Evolutionary conservation across 1,140 invertebrate genomes (phyloP).

Genomic region (Tetramorium parvispinum): DNA sequence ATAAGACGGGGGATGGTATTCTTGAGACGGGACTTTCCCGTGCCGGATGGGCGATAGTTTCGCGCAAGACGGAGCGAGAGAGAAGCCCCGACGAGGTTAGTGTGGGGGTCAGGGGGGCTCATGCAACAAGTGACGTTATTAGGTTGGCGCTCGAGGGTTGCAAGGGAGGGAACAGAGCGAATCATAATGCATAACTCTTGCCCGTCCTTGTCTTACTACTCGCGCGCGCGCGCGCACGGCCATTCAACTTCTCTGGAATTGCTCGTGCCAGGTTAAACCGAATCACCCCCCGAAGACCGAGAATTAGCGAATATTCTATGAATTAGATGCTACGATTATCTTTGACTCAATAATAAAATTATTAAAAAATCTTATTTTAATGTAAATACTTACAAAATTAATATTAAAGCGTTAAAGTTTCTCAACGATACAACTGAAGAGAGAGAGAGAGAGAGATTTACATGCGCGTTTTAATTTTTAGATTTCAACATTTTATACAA

Average conservation of each 20-base stretch:
- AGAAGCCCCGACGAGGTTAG: conserved; percentile 35
- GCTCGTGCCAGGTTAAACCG: conserved; percentile 34
- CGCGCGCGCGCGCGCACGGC: conserved; percentile 49
- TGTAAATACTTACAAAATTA: background rate
- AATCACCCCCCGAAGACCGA: background rate
- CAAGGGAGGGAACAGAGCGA: conserved; percentile 74
- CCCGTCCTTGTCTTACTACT: conserved; percentile 80
- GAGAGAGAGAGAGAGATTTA: no score
- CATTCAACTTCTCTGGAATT: conserved; percentile 66
- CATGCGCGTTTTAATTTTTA: background rate
- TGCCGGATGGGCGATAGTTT: conserved; percentile 76
- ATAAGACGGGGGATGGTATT: conserved; percentile 70
- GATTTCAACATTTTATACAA: background rate
- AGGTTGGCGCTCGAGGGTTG: conserved; percentile 73
- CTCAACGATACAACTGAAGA: background rate
- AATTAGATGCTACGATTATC: background rate
- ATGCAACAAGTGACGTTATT: conserved; percentile 84
- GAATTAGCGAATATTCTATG: conserved; percentile 31
- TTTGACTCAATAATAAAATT: background rate
- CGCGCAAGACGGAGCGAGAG: conserved; percentile 58
- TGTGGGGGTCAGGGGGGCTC: conserved; percentile 64
- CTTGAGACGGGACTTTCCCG: conserved; percentile 71
- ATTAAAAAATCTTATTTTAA: background rate
- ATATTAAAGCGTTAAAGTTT: background rate
- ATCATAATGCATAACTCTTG: conserved; percentile 84